Percentiles rank a stretch among this genome's conserved stretches.
These are phyloP conservation scores for Ornithorhynchus anatinus DNA, from an alignment of 2,113 vertebrate species.

Conservation along the genomic window DNA sequence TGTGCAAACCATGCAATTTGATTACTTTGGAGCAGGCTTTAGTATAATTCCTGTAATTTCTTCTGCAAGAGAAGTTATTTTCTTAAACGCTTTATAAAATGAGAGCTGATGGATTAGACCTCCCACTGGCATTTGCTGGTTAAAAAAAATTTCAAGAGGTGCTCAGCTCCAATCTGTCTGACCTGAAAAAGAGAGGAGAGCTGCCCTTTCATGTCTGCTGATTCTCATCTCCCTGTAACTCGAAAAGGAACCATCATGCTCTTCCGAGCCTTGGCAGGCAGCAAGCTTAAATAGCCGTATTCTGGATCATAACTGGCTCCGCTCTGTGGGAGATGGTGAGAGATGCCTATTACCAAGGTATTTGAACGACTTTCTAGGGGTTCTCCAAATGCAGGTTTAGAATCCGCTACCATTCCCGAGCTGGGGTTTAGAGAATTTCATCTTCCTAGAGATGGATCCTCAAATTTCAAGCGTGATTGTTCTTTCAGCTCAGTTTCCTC, in stretches of 20 bases:
- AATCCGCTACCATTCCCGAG: no score
- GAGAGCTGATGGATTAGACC: conserved; percentile 31
- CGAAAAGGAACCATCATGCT: neutral
- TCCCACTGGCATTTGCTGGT: conserved; percentile 28
- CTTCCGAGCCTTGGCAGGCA: neutral
- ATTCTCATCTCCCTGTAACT: neutral
- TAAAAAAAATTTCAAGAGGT: neutral
- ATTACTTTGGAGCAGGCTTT: conserved; percentile 46
- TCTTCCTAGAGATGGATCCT: no score
- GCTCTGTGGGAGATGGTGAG: no score
- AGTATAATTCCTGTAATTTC: conserved; percentile 61
- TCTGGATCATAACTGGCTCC: neutral
- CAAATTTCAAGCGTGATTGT: no score
- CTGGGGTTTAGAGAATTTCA: no score
- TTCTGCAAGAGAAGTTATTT: conserved; percentile 42
- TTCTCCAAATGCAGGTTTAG: no score
- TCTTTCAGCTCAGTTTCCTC: no score
- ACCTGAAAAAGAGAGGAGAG: neutral
- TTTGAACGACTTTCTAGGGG: no score
- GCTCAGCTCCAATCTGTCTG: neutral
- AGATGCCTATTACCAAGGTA: no score
- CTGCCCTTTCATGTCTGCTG: neutral
- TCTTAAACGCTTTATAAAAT: conserved; percentile 46
- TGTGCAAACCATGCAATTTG: conserved; percentile 49
- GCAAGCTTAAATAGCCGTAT: neutral